Base-by-base conservation (phyloP, 92 coral and sea anemone species). In the Zoanthus gigantus region DNA sequence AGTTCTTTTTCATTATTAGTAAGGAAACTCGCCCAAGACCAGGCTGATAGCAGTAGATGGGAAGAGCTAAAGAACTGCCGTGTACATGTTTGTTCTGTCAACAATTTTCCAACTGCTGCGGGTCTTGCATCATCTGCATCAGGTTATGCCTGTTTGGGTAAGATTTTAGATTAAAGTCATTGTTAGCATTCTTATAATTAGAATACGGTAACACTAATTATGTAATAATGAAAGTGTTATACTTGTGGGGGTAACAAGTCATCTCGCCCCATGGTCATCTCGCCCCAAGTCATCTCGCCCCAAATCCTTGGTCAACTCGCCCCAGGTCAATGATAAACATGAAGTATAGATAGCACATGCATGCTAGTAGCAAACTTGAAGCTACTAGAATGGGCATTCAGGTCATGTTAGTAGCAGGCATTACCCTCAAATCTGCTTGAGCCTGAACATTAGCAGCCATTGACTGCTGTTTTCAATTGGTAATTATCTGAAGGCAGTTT, bases 51-150 rank as follows among this genome's bases (percentile, higher is more conserved):
- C 48, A 67, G 81, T 72, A 75, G 83, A 76, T 90, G 94, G 92
- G 63, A 67, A 73, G 90, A 88, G 50, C 90, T 93, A n/a, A 86
- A 50, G 89, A 89, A 91, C 74, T 82, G 94, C 42, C 91, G 75
- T 83, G 80, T 96, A 58, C 95, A 90, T 37, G 93, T 96, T 92
- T 94, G 96, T 76, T 96, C 99, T 2, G 75, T 90, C 77, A 96
- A 96, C 86, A 96, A 96, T 81, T 96, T 96, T 76, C 99, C 99
- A 1, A 96, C 99, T 32, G 98, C 98, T 30, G 99, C 99, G 46
- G 99, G 99, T 10, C 94, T 96, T 76, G 99, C 99, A 3, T 96
- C 99, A 3, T 96, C 99, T 81, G 99, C 99, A 60, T 94, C 98
- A 0, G 99, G 99, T 3, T 92, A 90, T 94, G 96, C 99, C 3